phyloP scores from a whole-genome alignment of 2,797 vertebrate species.

The Acipenser oxyrinchus region DNA sequence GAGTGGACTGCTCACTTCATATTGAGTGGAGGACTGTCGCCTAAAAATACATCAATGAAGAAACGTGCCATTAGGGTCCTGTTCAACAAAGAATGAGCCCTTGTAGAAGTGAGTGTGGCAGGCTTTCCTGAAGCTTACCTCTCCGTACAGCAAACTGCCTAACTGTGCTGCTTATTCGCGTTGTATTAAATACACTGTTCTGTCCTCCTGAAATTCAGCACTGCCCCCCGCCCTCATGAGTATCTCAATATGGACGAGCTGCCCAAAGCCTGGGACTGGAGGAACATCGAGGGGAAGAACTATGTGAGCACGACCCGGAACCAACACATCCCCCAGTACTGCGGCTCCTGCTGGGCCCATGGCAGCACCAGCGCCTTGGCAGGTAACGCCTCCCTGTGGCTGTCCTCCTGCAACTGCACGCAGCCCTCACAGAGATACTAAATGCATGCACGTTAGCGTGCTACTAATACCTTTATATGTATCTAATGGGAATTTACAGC shows the following conservation, averaged over 20 bases:
- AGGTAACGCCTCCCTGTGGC: constrained; percentile 48
- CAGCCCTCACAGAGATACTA: not conserved
- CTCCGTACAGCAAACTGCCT: too few relatives aligned
- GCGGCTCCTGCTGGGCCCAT: constrained; percentile 92
- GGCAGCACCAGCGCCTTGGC: constrained; percentile 86
- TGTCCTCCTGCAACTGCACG: not conserved
- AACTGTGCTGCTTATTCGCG: too few relatives aligned
- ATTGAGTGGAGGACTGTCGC: too few relatives aligned
- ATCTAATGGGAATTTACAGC: too few relatives aligned
- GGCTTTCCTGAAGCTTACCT: too few relatives aligned
- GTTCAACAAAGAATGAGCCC: too few relatives aligned
- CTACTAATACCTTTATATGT: not conserved
- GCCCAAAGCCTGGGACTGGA: constrained; percentile 81
- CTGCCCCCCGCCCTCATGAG: constrained; percentile 65
- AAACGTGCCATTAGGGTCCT: too few relatives aligned
- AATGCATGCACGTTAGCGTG: not conserved
- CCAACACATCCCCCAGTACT: constrained; percentile 93
- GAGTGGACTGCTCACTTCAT: too few relatives aligned
- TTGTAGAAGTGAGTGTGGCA: too few relatives aligned
- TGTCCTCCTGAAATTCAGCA: constrained; percentile 41
- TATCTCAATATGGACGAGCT: constrained; percentile 51
- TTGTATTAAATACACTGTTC: too few relatives aligned
- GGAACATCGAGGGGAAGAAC: constrained; percentile 69
- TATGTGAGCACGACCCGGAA: constrained; percentile 79
- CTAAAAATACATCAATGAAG: too few relatives aligned